Base-by-base conservation (phyloP, 1,140 invertebrate species). In the Venturia canescens region DNA sequence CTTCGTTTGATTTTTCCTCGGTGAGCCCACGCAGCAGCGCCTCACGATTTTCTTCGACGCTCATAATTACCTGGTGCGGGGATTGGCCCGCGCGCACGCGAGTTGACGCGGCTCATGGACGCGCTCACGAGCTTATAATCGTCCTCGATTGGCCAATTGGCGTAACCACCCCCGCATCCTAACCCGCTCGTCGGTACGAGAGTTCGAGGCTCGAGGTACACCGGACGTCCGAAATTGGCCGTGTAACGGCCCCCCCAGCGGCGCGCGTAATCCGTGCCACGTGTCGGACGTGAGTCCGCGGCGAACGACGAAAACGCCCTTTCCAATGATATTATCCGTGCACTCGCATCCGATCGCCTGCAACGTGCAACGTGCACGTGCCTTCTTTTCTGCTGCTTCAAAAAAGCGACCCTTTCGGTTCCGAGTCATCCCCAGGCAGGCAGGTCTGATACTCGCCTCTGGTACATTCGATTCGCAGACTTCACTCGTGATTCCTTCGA, bases 181-280 rank as follows among this genome's bases (percentile, higher is more conserved):
- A 50, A 18, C 48, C 48, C 48, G 3, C 38, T 15, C 38, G 18
- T 6, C 34, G 44, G 1, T n/a, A 38, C 31, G 21, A 11, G 26
- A 53, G n/a, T 18, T 4, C 11, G 23, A 21, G 34, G 2, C 60
- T 18, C 18, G 38, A 53, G 16, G 18, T 70, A 53, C 11, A 53
- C 44, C 86, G 87, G 86, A 90, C 86, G 83, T 86, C 83, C 84
- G 85, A 91, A 91, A 91, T 91, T 91, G 87, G 86, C 85, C 87
- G 83, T 86, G 87, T 88, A 89, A 90, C 84, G 80, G 80, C 85
- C 72, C 83, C n/a, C n/a, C n/a, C n/a, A n/a, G n/a, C n/a, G n/a
- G n/a, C n/a, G n/a, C n/a, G n/a, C 82, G 85, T 90, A 90, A 91
- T 90, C 88, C 86, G 82, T 82, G 90, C 82, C 91, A 92, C 90